Evolutionary conservation across 1,140 invertebrate genomes (phyloP).

Genomic region (Centruroides vittatus): DNA sequence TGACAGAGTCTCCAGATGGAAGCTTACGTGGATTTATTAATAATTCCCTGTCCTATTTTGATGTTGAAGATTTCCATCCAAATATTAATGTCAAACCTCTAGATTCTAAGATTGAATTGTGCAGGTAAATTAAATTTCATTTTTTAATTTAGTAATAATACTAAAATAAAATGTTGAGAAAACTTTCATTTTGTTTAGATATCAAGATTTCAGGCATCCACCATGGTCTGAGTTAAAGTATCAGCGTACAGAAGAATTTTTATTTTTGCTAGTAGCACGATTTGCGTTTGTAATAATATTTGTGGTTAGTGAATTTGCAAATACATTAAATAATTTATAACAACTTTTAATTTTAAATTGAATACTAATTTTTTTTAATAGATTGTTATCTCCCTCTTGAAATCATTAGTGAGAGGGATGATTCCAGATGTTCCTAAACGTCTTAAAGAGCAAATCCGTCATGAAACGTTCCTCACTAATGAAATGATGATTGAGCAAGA

Average conservation of each 20-base stretch:
- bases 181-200: conserved; percentile 35
- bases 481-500: conserved; percentile 76
- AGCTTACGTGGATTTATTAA: conserved; percentile 65
- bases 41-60: conserved; percentile 65
- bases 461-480: conserved; percentile 75
- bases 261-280: conserved; percentile 75
- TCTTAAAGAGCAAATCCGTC: conserved; percentile 57
- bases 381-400: conserved; percentile 28
- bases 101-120: conserved; percentile 29
- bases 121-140: conserved; percentile 38
- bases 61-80: conserved; percentile 48
- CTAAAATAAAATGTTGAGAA: too few species aligned
- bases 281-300: conserved; percentile 86
- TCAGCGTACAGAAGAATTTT: conserved; percentile 60
- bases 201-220: conserved; percentile 68
- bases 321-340: background rate
- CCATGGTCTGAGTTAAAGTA: conserved; percentile 46
- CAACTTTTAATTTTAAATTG: too few species aligned
- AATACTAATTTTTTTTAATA: background rate
- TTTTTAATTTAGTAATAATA: too few species aligned
- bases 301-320: conserved; percentile 48
- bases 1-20: conserved; percentile 40
- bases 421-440: conserved; percentile 70
- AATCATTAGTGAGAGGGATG: conserved; percentile 67
- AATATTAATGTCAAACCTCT: conserved; percentile 22